phyloP scores from a whole-genome alignment of 2,113 vertebrate genomes.

The Pseudorectes ferrugineus region DNA sequence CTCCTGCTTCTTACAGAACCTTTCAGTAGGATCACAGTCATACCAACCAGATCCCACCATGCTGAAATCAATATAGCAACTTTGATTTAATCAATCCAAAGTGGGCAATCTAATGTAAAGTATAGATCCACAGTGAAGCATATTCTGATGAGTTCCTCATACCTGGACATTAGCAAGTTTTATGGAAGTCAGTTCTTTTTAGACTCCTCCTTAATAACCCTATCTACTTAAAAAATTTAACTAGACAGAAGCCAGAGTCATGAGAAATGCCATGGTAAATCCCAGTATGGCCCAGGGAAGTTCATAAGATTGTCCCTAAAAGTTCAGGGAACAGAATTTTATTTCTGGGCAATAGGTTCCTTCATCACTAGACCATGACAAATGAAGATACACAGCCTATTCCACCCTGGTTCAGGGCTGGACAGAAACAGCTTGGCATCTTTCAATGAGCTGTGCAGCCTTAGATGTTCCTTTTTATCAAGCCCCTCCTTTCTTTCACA shows the following conservation, averaged over 20 bases:
- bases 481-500: background rate
- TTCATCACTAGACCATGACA: background rate
- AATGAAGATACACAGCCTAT: background rate
- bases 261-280: background rate
- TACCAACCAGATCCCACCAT: background rate
- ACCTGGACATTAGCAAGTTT: background rate
- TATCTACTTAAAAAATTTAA: background rate
- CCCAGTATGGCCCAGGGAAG: background rate
- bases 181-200: background rate
- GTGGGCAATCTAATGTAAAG: background rate
- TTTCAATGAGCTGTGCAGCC: background rate
- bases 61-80: background rate
- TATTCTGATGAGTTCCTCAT: background rate
- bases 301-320: background rate
- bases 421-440: background rate
- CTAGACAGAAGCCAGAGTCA: background rate
- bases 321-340: background rate
- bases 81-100: background rate
- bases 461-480: background rate
- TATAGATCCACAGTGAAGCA: background rate
- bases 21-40: background rate
- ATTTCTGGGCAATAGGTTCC: background rate
- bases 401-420: background rate
- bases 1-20: background rate
- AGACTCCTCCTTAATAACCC: background rate